A percentile compares a stretch with the other conserved stretches of the same genome.
These are phyloP conservation scores for Bembecia ichneumoniformis DNA, from an alignment of 2,888 invertebrate genomes.

Conservation along the genomic window DNA sequence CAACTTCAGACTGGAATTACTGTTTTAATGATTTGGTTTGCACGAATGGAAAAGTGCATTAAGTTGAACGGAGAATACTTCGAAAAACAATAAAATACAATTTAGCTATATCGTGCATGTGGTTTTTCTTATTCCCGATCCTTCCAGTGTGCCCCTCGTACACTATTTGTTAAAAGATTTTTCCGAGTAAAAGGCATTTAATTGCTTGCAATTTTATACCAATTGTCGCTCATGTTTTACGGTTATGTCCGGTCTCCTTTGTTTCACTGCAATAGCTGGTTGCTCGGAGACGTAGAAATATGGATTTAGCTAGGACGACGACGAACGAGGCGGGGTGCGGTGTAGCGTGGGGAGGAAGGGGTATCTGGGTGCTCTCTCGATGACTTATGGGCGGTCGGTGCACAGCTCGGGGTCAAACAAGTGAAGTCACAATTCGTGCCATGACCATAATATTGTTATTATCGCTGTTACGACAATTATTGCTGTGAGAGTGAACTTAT, in stretches of 20 bases:
- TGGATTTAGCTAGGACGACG: slow-evolving; percentile 25
- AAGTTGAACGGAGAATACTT: too few relatives aligned
- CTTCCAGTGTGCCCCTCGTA: too few relatives aligned
- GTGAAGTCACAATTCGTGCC: background rate
- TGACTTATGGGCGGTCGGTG: slow-evolving; percentile 28
- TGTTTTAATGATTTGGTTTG: too few relatives aligned
- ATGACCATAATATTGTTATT: background rate
- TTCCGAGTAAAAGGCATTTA: background rate
- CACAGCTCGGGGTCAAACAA: background rate
- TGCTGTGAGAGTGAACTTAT: background rate
- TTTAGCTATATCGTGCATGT: too few relatives aligned
- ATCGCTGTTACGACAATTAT: background rate
- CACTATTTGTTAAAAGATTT: too few relatives aligned
- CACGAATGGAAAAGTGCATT: too few relatives aligned
- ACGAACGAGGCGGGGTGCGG: slow-evolving; percentile 9
- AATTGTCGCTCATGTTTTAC: slow-evolving; percentile 16
- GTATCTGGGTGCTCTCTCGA: slow-evolving; percentile 15
- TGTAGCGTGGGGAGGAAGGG: slow-evolving; percentile 1
- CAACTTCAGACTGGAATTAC: too few relatives aligned
- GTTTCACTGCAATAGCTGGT: slow-evolving; percentile 20
- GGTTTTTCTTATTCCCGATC: too few relatives aligned
- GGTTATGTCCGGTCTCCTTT: slow-evolving; percentile 23
- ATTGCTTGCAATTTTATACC: background rate
- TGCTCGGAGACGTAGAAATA: slow-evolving; percentile 31
- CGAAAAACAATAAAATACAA: too few relatives aligned